Evolutionary conservation across 2,888 invertebrate species (phyloP).

Genomic region (Drosophila paranaensis): DNA sequence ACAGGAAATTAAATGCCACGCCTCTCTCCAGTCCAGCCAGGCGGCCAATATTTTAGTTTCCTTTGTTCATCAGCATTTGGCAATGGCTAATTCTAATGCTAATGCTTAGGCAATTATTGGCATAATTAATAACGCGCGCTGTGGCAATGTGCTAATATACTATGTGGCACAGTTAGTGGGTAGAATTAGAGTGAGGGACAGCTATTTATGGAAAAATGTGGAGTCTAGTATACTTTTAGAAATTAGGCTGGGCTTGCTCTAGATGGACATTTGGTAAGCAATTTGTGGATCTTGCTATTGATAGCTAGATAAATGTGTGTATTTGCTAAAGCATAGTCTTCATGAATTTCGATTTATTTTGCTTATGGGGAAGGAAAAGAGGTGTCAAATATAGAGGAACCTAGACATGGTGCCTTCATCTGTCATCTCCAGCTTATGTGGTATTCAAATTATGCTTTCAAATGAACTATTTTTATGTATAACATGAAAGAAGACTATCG

Average conservation of each 20-base stretch:
- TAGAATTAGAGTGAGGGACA: too few relatives aligned
- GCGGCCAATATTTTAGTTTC: slow-evolving; percentile 50
- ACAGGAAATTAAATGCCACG: slow-evolving; percentile 73
- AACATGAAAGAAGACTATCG: too few relatives aligned
- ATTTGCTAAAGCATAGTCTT: too few relatives aligned
- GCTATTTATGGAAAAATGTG: not conserved
- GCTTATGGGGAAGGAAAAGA: too few relatives aligned
- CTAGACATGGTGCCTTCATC: too few relatives aligned
- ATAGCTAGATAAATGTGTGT: not conserved
- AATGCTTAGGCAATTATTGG: slow-evolving; percentile 26
- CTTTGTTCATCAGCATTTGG: slow-evolving; percentile 32
- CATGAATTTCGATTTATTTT: too few relatives aligned
- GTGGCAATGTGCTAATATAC: slow-evolving; percentile 1
- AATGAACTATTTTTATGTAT: too few relatives aligned
- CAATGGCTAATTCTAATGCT: slow-evolving; percentile 30
- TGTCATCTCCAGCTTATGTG: too few relatives aligned
- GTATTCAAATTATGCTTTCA: too few relatives aligned
- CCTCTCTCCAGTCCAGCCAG: not conserved
- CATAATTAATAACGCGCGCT: slow-evolving; percentile 23
- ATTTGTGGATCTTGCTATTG: not conserved
- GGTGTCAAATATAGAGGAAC: too few relatives aligned
- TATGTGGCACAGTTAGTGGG: not conserved
- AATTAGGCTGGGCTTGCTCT: not conserved
- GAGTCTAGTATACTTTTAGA: not conserved
- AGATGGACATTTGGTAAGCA: too few relatives aligned